These are phyloP conservation scores for Bagarius yarrelli DNA, from an alignment of 2,113 vertebrate genomes.

Conservation along the genomic window DNA sequence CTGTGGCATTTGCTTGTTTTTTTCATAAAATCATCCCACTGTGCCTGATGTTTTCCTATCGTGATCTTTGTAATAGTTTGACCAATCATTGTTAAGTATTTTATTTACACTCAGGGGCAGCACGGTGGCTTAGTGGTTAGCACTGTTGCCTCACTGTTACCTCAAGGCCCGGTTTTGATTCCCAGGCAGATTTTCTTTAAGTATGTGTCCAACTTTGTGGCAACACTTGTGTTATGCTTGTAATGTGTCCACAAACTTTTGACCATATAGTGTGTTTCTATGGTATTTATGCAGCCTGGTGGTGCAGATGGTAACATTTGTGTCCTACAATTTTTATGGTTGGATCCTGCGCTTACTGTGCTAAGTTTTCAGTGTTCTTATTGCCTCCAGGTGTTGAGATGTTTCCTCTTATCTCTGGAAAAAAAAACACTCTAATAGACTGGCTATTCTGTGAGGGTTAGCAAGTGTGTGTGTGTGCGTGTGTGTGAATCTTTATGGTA, in stretches of 20 bases:
- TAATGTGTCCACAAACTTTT: too few relatives aligned
- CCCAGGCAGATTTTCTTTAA: too few relatives aligned
- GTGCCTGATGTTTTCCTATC: neutral
- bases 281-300: too few relatives aligned
- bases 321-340: neutral
- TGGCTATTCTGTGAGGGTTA: neutral
- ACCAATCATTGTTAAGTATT: too few relatives aligned
- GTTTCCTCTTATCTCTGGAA: neutral
- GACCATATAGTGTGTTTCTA: too few relatives aligned
- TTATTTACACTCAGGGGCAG: too few relatives aligned
- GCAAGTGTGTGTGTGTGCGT: neutral
- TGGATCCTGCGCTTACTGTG: neutral
- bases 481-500: too few relatives aligned
- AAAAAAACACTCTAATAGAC: neutral
- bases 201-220: too few relatives aligned
- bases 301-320: neutral
- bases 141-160: too few relatives aligned
- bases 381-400: neutral
- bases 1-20: constrained; percentile 10
- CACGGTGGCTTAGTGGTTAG: too few relatives aligned
- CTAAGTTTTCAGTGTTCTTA: neutral
- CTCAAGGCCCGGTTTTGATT: too few relatives aligned
- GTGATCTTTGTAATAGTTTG: neutral
- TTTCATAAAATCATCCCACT: constrained; percentile 13
- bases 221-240: too few relatives aligned